Evolutionary conservation across 2,888 invertebrate genomes (phyloP).

Genomic region (Stenodema calcarata): DNA sequence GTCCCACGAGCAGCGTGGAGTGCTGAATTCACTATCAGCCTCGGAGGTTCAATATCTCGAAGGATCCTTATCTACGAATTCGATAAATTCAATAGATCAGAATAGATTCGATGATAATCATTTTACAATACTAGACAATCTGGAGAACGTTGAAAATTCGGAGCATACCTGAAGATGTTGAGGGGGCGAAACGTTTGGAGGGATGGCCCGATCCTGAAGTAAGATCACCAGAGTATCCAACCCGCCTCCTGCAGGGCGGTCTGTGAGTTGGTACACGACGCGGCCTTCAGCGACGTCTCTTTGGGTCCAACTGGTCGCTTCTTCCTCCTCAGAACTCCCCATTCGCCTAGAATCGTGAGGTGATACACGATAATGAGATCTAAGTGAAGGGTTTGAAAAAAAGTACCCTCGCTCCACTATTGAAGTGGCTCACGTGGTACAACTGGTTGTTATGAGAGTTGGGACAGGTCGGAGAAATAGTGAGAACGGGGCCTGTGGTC

Average conservation of each 20-base stretch:
- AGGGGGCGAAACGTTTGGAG: constrained; percentile 36
- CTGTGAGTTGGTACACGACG: constrained; percentile 10
- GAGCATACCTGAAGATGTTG: constrained; percentile 17
- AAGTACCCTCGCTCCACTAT: no score
- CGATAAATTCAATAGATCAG: no score
- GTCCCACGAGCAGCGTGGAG: constrained; percentile 8
- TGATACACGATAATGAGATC: no score
- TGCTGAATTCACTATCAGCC: neutral
- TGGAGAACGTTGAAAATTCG: no score
- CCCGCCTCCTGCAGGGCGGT: constrained; percentile 36
- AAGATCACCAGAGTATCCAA: neutral
- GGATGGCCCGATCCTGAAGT: constrained; percentile 32
- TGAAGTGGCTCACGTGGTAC: no score
- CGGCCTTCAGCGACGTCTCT: constrained; percentile 29
- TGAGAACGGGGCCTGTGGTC: no score
- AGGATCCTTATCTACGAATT: constrained; percentile 26
- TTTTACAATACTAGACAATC: no score
- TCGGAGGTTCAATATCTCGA: constrained; percentile 18
- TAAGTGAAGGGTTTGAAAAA: no score
- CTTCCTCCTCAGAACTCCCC: constrained; percentile 29
- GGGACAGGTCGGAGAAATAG: no score
- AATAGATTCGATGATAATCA: no score
- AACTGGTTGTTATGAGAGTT: no score
- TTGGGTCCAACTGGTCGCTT: constrained; percentile 23
- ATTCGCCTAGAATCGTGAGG: neutral